phyloP scores from a whole-genome alignment of 2,113 vertebrate genomes.

The Xyrauchen texanus region DNA sequence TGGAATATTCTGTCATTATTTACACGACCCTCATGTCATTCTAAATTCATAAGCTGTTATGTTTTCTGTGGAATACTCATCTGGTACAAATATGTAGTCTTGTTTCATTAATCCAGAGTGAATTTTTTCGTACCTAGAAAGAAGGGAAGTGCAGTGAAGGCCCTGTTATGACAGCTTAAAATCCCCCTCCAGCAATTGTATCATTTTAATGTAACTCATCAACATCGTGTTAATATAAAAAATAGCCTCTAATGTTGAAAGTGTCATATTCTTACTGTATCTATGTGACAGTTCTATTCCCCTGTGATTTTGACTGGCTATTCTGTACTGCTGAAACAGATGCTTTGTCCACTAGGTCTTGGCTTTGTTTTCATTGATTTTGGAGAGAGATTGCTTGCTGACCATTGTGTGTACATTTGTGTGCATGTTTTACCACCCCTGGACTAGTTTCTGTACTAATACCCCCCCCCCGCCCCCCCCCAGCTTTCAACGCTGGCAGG shows the following conservation, averaged over 20 bases:
- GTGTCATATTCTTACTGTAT: neutral
- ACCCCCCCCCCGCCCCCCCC: no score
- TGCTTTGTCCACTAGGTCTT: constrained; percentile 21
- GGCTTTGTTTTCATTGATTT: constrained; percentile 32
- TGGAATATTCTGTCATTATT: no score
- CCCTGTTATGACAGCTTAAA: no score
- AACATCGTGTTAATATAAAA: constrained; percentile 8
- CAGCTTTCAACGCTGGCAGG: constrained; percentile 13
- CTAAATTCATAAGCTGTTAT: no score
- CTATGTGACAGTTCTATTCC: constrained; percentile 2
- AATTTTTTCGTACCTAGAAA: no score
- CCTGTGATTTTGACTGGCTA: neutral
- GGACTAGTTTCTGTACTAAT: constrained; percentile 34
- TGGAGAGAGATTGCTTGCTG: constrained; percentile 19
- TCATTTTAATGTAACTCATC: neutral
- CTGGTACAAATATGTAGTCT: no score
- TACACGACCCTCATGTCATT: no score
- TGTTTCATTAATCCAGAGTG: no score
- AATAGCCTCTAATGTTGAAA: constrained; percentile 16
- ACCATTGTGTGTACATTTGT: neutral
- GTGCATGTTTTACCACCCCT: neutral
- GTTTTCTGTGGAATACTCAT: no score
- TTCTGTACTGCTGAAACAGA: constrained; percentile 18
- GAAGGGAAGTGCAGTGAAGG: no score
- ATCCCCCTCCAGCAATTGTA: no score